These are phyloP conservation scores for Danio kyathit DNA, from an alignment of 2,797 vertebrate genomes.

Conservation along the genomic window DNA sequence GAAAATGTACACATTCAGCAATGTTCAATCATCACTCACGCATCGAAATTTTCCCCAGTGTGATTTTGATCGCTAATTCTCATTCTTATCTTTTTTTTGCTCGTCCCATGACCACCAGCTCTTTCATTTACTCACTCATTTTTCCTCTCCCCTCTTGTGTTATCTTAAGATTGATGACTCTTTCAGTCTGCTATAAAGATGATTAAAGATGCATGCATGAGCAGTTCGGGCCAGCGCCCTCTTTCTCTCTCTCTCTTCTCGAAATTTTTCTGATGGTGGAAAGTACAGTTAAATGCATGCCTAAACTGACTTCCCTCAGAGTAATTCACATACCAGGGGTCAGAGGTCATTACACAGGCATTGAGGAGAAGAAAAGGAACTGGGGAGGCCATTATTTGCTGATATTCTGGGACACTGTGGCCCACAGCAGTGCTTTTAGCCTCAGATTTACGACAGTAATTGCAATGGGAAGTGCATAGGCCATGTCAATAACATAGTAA, in stretches of 20 bases:
- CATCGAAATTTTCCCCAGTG: slow-evolving; percentile 43
- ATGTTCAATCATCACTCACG: slow-evolving; percentile 3
- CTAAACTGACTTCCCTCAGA: slow-evolving; percentile 40
- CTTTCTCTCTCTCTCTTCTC: slow-evolving; percentile 5
- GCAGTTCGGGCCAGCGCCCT: slow-evolving; percentile 71
- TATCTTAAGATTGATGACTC: slow-evolving; percentile 82
- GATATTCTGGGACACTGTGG: slow-evolving; percentile 17
- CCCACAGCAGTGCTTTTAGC: slow-evolving; percentile 15
- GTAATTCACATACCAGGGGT: slow-evolving; percentile 34
- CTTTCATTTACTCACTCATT: slow-evolving; percentile 43
- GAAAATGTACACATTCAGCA: slow-evolving; percentile 40
- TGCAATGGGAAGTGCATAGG: slow-evolving; percentile 10
- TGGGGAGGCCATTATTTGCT: slow-evolving; percentile 25
- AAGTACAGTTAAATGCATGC: slow-evolving; percentile 46
- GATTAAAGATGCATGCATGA: slow-evolving; percentile 86
- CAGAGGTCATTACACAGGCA: slow-evolving; percentile 36
- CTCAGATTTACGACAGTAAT: slow-evolving; percentile 31
- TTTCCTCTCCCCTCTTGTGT: slow-evolving; percentile 60
- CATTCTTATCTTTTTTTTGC: slow-evolving; percentile 37
- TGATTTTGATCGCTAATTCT: slow-evolving; percentile 31
- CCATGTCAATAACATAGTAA: slow-evolving; percentile 21
- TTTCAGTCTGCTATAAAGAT: slow-evolving; percentile 72
- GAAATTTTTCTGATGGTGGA: slow-evolving; percentile 26
- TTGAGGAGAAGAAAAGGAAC: neutral
- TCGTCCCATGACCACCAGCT: slow-evolving; percentile 52